Percentiles rank a stretch among this genome's conserved stretches.
phyloP scores from a whole-genome alignment of 2,113 vertebrate genomes.

The Oryzias melastigma region DNA sequence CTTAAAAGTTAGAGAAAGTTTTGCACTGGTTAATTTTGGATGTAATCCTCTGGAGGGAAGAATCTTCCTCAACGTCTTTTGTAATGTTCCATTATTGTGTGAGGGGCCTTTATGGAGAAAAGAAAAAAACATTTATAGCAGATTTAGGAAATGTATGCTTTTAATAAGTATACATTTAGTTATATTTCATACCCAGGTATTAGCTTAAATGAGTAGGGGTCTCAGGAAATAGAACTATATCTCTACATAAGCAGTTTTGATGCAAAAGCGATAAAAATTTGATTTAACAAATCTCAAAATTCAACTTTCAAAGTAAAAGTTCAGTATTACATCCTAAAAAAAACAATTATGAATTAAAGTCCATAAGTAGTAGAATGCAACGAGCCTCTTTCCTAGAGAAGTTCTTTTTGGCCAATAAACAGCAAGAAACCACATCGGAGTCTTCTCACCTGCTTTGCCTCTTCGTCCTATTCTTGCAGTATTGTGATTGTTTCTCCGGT shows the following conservation, averaged over 20 bases:
- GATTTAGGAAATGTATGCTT: neutral
- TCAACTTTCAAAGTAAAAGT: constrained; percentile 55
- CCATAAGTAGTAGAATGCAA: constrained; percentile 30
- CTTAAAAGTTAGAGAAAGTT: neutral
- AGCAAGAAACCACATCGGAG: constrained; percentile 2
- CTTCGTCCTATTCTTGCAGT: constrained; percentile 11
- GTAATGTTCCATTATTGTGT: constrained; percentile 13
- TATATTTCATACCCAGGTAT: neutral
- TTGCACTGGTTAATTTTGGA: neutral
- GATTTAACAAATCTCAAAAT: neutral
- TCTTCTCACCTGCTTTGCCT: constrained; percentile 31
- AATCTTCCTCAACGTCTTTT: constrained; percentile 14
- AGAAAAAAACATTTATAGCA: neutral
- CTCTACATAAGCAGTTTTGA: too few relatives aligned
- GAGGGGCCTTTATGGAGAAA: constrained; percentile 1
- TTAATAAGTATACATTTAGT: neutral
- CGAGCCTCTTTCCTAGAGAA: constrained; percentile 31
- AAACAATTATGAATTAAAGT: constrained; percentile 62
- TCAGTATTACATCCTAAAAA: constrained; percentile 27
- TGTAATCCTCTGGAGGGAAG: neutral
- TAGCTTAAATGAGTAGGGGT: constrained; percentile 11
- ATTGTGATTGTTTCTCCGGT: constrained; percentile 13
- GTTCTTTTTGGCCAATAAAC: constrained; percentile 42
- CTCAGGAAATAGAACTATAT: neutral
- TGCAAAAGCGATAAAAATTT: neutral